Base-by-base conservation (phyloP, 2,113 vertebrate genomes). In the Hippolais icterina region DNA sequence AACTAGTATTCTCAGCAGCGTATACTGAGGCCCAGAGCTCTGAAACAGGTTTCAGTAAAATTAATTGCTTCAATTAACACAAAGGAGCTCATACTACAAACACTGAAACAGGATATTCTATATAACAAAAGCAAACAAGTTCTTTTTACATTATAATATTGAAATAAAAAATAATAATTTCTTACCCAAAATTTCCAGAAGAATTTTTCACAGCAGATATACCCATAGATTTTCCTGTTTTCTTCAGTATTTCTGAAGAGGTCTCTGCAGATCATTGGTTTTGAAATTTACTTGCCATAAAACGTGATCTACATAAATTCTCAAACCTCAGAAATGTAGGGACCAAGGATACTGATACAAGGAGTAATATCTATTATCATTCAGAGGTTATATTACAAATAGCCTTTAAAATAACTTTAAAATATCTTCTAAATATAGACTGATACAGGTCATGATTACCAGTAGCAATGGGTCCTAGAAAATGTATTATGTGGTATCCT, bases 151-250 rank as follows among this genome's bases (percentile, higher is more conserved):
- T 79, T 53, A 61, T 6, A 44, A n/a, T 46, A 27, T 42, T 64
- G 20, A 66, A 84, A 84, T 66, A 10, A 69, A 54, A 53, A 61
- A 20, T 12, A 27, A 28, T 3, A 17, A 33, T 66, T 80, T 57
- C 93, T 96, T 94, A 97, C 96, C 79, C 65, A 68, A 13, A 53
- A 5, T 84, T 41, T 71, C 47, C 83, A 42, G 64, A 53, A 69
- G 37, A 22, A 20, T 28, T 89, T 84, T 88, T 96, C 11, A 16
- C 69, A 80, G 52, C 18, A 10, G 64, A 37, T 46, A 46, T 11
- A 24, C 9, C 12, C 9, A 31, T 25, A 47, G 41, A 17, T 61
- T 82, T 91, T 91, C 46, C 57, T 53, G 6, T 21, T 89, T 93
- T 95, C 35, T 70, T 66, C 24, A 10, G 19, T 37, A 14, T 49